Evolutionary conservation across 1,140 invertebrate species (phyloP).

Genomic region (Zaprionus ghesquierei): DNA sequence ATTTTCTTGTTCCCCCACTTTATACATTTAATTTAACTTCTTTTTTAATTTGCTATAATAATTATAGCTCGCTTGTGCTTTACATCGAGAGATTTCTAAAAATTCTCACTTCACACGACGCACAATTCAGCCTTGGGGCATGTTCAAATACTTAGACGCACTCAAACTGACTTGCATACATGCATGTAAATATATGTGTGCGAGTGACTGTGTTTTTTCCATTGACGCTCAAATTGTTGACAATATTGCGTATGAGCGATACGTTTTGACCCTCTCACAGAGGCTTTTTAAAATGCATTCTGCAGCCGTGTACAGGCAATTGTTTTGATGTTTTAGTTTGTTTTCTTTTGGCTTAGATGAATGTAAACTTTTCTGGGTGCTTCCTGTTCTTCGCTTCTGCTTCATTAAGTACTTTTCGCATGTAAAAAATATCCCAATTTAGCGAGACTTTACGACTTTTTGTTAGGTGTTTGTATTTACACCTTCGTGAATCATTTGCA

Average conservation of each 20-base stretch:
- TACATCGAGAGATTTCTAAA: not conserved
- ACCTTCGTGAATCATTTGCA: not conserved
- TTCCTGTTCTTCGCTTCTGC: not conserved
- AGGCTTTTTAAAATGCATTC: conserved; percentile 24
- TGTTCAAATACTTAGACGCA: not conserved
- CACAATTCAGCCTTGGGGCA: conserved; percentile 12
- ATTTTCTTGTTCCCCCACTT: not conserved
- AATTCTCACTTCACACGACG: not conserved
- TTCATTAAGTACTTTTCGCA: not conserved
- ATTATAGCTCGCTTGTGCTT: not conserved
- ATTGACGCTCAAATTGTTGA: conserved; percentile 51
- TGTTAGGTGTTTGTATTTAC: not conserved
- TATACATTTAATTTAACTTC: not conserved
- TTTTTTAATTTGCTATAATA: not conserved
- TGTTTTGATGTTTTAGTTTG: conserved; percentile 3
- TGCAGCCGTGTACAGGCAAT: not conserved
- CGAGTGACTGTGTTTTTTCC: conserved; percentile 6
- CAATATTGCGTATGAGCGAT: conserved; percentile 45
- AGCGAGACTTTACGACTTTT: not conserved
- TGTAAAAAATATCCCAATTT: not conserved
- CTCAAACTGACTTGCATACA: conserved; percentile 9
- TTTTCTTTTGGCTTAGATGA: not conserved
- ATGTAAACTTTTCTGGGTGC: not conserved
- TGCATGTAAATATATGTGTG: not conserved
- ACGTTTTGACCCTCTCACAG: conserved; percentile 19